Percentiles rank a stretch among this genome's conserved stretches.
Conservation (phyloP, 2,888 invertebrate species). For the Nemoura dubitans region DNA sequence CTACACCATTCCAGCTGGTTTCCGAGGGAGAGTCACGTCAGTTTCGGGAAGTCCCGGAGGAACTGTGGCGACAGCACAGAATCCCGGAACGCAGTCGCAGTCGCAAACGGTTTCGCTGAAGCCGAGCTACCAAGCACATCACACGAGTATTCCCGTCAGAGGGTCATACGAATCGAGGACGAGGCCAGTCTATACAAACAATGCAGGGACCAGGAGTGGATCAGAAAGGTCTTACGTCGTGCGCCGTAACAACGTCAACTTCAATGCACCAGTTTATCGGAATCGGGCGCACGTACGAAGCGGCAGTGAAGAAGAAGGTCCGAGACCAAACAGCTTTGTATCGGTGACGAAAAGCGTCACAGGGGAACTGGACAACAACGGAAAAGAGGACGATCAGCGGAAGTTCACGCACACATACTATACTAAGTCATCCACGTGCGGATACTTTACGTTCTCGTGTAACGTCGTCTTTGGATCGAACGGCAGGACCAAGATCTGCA, state of each 20-base stretch:
- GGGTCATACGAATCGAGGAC: background rate
- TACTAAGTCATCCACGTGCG: constrained; percentile 87
- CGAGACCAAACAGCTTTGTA: constrained; percentile 73
- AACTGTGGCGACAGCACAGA: constrained; percentile 63
- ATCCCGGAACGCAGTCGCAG: constrained; percentile 69
- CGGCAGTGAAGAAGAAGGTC: constrained; percentile 50
- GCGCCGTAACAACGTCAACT: background rate
- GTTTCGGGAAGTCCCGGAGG: constrained; percentile 69
- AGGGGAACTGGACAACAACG: constrained; percentile 72
- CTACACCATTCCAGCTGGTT: constrained; percentile 73
- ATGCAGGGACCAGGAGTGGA: background rate
- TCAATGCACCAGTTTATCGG: constrained; percentile 29
- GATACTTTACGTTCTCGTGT: constrained; percentile 87
- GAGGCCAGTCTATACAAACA: background rate
- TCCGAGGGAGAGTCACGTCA: constrained; percentile 72
- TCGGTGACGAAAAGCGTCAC: constrained; percentile 84
- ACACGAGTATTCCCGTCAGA: constrained; percentile 44
- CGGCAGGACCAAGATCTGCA: constrained; percentile 82
- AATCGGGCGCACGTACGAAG: constrained; percentile 44
- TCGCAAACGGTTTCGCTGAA: constrained; percentile 70
- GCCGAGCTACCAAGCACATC: constrained; percentile 58
- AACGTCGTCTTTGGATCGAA: constrained; percentile 80
- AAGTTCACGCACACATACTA: constrained; percentile 82
- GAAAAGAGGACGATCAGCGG: constrained; percentile 63
- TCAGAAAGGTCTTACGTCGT: background rate